Evolutionary conservation across 2,113 vertebrate genomes (phyloP).

Genomic region (Callithrix jacchus): DNA sequence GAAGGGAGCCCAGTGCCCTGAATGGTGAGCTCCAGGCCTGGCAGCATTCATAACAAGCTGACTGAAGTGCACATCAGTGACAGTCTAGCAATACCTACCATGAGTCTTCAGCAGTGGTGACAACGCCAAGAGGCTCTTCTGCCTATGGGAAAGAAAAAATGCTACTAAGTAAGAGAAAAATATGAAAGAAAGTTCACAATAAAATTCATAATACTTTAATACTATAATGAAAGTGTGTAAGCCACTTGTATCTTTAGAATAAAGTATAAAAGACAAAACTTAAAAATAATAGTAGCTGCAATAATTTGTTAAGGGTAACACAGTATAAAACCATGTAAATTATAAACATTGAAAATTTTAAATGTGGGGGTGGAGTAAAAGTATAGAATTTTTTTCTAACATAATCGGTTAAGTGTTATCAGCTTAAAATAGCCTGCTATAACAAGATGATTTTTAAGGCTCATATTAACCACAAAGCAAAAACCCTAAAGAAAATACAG

Average conservation of each 20-base stretch:
- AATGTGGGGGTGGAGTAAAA: background rate
- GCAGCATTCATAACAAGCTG: too few species aligned
- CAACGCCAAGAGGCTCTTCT: too few species aligned
- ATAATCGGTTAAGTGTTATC: background rate
- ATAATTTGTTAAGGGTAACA: background rate
- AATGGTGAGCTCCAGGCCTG: too few species aligned
- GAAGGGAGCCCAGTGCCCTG: too few species aligned
- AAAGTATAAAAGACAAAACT: background rate
- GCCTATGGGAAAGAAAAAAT: background rate
- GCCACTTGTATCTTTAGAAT: background rate
- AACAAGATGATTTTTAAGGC: background rate
- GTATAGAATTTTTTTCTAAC: background rate
- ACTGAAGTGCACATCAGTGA: too few species aligned
- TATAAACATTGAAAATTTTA: background rate
- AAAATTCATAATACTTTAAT: background rate
- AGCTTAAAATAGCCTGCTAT: background rate
- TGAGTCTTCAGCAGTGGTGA: too few species aligned
- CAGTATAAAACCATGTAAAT: background rate
- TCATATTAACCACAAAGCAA: background rate
- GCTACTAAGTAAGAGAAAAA: background rate
- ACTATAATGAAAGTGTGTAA: background rate
- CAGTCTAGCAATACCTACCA: too few species aligned
- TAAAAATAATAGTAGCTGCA: background rate
- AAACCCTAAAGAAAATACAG: background rate
- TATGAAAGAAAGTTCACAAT: background rate